A percentile compares a stretch with the other conserved stretches of the same genome.
phyloP scores from a whole-genome alignment of 2,113 vertebrate genomes.

The Thunnus thynnus region DNA sequence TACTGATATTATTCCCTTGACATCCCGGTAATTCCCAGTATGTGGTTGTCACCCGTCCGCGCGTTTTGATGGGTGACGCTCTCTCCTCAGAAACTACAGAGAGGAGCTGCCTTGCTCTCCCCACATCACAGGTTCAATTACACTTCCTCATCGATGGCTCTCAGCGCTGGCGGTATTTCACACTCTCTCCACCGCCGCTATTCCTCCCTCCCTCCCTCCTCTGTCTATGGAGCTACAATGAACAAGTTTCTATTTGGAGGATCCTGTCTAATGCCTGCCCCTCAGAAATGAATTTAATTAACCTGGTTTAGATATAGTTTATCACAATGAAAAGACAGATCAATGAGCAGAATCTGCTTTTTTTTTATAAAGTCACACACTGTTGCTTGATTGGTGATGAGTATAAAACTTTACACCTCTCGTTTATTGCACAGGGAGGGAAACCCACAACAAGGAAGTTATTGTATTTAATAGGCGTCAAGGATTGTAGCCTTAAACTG shows the following conservation, averaged over 20 bases:
- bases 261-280: slow-evolving; percentile 50
- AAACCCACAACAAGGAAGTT: slow-evolving; percentile 60
- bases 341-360: background rate
- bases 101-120: slow-evolving; percentile 12
- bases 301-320: slow-evolving; percentile 55
- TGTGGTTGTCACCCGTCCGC: slow-evolving; percentile 1
- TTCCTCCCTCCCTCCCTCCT: slow-evolving; percentile 20
- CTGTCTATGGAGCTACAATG: slow-evolving; percentile 19
- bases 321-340: background rate
- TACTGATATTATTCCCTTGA: slow-evolving; percentile 34
- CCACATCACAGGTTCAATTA: slow-evolving; percentile 35
- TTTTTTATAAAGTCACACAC: background rate
- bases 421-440: background rate
- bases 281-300: slow-evolving; percentile 65
- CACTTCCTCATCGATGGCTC: slow-evolving; percentile 73
- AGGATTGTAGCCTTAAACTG: slow-evolving; percentile 41
- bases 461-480: slow-evolving; percentile 10
- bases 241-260: slow-evolving; percentile 49
- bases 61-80: background rate
- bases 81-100: slow-evolving; percentile 9
- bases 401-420: background rate
- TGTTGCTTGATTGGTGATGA: background rate
- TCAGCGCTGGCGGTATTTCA: slow-evolving; percentile 22
- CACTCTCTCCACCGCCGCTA: slow-evolving; percentile 15
- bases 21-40: slow-evolving; percentile 50